Percentiles rank a stretch among this genome's conserved stretches.
These are phyloP conservation scores for Lanistes nyassanus DNA, from an alignment of 1,140 invertebrate genomes.

Conservation along the genomic window DNA sequence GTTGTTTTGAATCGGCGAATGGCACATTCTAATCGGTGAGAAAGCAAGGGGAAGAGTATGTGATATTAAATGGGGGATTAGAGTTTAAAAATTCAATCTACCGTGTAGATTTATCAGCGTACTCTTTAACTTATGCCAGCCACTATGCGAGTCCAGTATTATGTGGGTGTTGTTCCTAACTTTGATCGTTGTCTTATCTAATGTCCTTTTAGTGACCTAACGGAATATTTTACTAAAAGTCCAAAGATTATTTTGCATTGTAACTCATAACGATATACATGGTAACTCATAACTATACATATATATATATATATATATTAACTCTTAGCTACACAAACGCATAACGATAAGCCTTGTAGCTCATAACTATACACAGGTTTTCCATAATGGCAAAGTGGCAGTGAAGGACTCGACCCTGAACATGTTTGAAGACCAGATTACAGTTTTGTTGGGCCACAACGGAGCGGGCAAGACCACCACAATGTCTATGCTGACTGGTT, in stretches of 20 bases:
- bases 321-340: no score
- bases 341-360: no score
- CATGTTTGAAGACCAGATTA: constrained; percentile 68
- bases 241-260: neutral
- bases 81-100: no score
- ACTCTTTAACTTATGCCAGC: neutral
- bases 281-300: neutral
- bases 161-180: neutral
- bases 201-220: neutral
- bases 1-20: no score
- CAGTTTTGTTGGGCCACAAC: constrained; percentile 72
- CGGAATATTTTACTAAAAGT: neutral
- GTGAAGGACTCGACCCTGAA: constrained; percentile 61
- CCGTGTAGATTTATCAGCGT: no score
- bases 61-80: no score
- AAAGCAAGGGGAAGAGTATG: no score
- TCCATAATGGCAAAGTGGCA: constrained; percentile 43
- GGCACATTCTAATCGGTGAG: no score
- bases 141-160: neutral
- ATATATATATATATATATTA: no score
- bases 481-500: constrained; percentile 76
- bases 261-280: neutral
- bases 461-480: constrained; percentile 76
- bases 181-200: neutral
- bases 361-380: neutral